Base-by-base conservation (phyloP, 2,113 vertebrate species). In the Eidolon helvum region DNA sequence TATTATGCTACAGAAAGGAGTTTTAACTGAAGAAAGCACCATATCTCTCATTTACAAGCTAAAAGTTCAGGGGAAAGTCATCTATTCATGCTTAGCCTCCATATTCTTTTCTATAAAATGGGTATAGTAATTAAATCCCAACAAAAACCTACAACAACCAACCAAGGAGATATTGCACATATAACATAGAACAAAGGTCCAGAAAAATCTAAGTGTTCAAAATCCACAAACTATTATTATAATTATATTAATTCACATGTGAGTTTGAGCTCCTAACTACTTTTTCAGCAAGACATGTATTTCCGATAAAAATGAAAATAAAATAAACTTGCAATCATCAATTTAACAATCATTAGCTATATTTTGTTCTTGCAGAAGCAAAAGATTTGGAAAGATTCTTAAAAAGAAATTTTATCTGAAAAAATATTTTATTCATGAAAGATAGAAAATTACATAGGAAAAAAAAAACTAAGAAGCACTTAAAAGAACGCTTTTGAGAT, bases 381-480 rank as follows among this genome's bases (percentile, higher is more conserved):
- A 79, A 93, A 26, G 24, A 68, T 68, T 75, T 75, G 35, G 18
- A 12, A 87, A 21, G 5, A 68, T 66, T 66, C 57, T 86, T 86
- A 24, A 79, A 87, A 96, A 88, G 2, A 35, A 26, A 8, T 5
- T 26, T 86, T 90, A 77, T 11, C n/a, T 66, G n/a, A 50, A 63
- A 71, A 43, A 75, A 79, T 11, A 66, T 59, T 95, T 96, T 90
- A 78, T 61, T 14, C 30, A 74, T 53, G 7, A 87, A 79, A 92
- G 22, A 83, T 48, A 30, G 15, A 19, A 80, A 96, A 68, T 16
- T 63, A 50, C 43, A 53, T 75, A 43, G 15, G 15, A 2, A 30
- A 50, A 65, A 74, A 30, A 50, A 3, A 33, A 8, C 4, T 33
- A 12, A 35, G 50, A 50, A 50, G 15, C 50, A 50, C 50, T 50